Conservation (phyloP, 2,888 invertebrate species). For the Agriotes lineatus region DNA sequence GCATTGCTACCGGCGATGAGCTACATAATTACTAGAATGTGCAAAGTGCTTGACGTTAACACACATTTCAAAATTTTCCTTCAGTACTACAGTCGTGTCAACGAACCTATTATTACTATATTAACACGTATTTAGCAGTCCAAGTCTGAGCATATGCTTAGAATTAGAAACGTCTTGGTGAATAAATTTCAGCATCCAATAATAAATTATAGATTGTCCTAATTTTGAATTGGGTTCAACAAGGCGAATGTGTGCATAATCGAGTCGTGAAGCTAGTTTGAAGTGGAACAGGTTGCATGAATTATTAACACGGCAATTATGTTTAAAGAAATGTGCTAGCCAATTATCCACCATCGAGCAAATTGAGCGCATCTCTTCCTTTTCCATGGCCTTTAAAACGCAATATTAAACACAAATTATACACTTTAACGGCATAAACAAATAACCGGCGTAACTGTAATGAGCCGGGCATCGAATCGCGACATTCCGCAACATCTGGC, state of each 20-base stretch:
- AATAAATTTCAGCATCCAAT: too few relatives aligned
- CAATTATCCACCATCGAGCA: not conserved
- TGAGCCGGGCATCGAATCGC: not conserved
- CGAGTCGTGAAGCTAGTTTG: not conserved
- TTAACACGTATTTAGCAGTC: too few relatives aligned
- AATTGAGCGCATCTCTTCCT: not conserved
- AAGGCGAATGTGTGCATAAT: too few relatives aligned
- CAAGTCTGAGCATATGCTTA: too few relatives aligned
- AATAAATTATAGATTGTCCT: too few relatives aligned
- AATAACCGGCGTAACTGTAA: not conserved
- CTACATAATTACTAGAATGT: conserved; percentile 27
- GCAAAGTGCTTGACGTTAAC: too few relatives aligned
- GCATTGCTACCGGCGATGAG: conserved; percentile 1
- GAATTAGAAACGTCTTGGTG: too few relatives aligned
- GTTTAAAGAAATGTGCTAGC: not conserved
- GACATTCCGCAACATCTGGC: not conserved
- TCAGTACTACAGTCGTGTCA: too few relatives aligned
- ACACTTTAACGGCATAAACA: not conserved
- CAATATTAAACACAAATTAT: not conserved
- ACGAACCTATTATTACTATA: too few relatives aligned
- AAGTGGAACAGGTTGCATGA: conserved; percentile 19
- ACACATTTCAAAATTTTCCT: too few relatives aligned
- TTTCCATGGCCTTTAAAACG: not conserved
- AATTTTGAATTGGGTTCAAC: too few relatives aligned
- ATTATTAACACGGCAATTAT: conserved; percentile 7